These are phyloP conservation scores for Drosophila mayri DNA, from an alignment of 1,140 invertebrate genomes.

Conservation along the genomic window DNA sequence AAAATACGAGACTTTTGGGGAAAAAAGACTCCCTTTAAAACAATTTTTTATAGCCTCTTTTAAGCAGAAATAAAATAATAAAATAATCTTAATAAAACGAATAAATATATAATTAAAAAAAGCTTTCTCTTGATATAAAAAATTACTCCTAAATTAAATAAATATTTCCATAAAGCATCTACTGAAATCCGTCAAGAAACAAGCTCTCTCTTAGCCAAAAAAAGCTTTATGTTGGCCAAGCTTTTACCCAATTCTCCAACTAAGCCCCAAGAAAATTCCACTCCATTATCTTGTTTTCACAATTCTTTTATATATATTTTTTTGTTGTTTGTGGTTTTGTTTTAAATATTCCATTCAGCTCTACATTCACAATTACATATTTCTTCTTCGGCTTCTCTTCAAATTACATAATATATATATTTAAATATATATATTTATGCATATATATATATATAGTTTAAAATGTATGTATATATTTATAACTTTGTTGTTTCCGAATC, in stretches of 20 bases:
- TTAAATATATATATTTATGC: conserved; percentile 73
- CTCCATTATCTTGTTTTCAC: conserved; percentile 39
- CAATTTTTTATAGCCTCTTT: too few relatives aligned
- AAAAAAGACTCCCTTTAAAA: too few relatives aligned
- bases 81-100: neutral
- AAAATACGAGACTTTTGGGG: neutral
- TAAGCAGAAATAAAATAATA: too few relatives aligned
- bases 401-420: conserved; percentile 73
- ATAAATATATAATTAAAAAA: neutral
- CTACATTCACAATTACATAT: conserved; percentile 83
- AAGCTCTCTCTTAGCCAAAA: neutral
- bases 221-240: conserved; percentile 7
- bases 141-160: neutral
- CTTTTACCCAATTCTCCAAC: conserved; percentile 1
- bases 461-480: conserved; percentile 79
- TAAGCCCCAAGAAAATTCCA: neutral
- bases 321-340: conserved; percentile 20
- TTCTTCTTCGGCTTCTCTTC: conserved; percentile 52
- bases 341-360: conserved; percentile 80
- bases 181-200: neutral
- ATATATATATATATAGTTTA: conserved; percentile 62
- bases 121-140: neutral
- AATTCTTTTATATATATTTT: conserved; percentile 72
- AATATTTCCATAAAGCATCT: neutral
- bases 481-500: conserved; percentile 49